Conservation (phyloP, 2,113 vertebrate genomes). For the Apodemus speciosus region DNA sequence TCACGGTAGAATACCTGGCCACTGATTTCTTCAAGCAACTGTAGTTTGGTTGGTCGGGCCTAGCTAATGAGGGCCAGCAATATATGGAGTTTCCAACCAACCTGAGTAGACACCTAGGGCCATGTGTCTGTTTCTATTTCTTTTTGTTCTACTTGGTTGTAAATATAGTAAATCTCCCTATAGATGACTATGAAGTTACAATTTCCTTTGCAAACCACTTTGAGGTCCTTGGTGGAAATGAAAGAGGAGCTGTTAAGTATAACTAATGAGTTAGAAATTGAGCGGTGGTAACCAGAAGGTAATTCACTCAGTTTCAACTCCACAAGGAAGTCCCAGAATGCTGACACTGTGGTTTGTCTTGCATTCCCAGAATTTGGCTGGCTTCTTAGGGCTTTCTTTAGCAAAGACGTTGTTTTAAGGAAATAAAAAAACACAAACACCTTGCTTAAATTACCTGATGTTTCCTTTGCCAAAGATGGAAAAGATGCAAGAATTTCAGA, state of each 20-base stretch:
- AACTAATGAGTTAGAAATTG: neutral
- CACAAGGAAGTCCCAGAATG: too few relatives aligned
- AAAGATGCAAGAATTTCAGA: slow-evolving; percentile 53
- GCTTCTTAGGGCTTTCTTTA: neutral
- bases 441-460: slow-evolving; percentile 27
- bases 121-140: neutral
- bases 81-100: too few relatives aligned
- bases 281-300: neutral
- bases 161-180: slow-evolving; percentile 1
- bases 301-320: neutral
- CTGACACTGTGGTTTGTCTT: neutral
- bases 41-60: too few relatives aligned
- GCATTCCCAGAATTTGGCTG: neutral
- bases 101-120: neutral
- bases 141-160: neutral
- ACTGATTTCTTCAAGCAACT: neutral
- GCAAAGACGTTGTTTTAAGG: neutral
- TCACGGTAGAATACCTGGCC: neutral
- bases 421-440: neutral
- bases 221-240: neutral
- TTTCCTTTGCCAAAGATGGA: slow-evolving; percentile 12
- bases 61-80: neutral
- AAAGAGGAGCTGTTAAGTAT: neutral
- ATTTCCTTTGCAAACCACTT: slow-evolving; percentile 15
- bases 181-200: slow-evolving; percentile 3